Conservation (phyloP, 2,113 vertebrate species). For the Cervus canadensis region DNA sequence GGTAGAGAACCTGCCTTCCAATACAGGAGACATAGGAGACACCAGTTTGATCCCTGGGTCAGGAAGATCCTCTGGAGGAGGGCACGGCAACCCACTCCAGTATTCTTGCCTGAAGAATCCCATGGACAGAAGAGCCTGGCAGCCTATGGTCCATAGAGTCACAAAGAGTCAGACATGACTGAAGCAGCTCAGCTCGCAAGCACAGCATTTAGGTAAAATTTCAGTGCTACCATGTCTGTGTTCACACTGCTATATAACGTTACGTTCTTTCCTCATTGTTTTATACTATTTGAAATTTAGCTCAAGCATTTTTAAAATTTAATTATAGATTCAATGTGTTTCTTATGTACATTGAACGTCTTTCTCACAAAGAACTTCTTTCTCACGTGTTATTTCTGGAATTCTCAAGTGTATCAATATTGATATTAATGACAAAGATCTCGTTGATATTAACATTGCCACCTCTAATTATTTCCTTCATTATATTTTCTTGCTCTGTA, state of each 20-base stretch:
- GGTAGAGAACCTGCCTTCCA: too few relatives aligned
- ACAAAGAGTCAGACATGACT: too few relatives aligned
- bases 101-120: too few relatives aligned
- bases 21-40: too few relatives aligned
- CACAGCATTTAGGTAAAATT: not conserved
- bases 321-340: not conserved
- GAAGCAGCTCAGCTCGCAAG: rapidly evolving
- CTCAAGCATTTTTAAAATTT: not conserved
- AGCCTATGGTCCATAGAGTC: too few relatives aligned
- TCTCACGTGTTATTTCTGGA: too few relatives aligned
- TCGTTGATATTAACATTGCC: not conserved
- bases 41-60: too few relatives aligned
- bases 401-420: too few relatives aligned
- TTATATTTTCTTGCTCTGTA: not conserved
- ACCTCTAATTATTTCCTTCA: not conserved
- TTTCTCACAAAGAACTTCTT: not conserved
- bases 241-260: not conserved
- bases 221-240: not conserved
- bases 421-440: not conserved
- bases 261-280: not conserved
- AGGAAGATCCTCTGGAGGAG: too few relatives aligned
- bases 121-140: too few relatives aligned
- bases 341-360: not conserved
- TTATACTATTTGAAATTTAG: not conserved
- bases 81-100: too few relatives aligned